Evolutionary conservation across 2,888 invertebrate genomes (phyloP), one percentile per base, ranked within the genome.

Genomic region (Sabatieria punctata): DNA sequence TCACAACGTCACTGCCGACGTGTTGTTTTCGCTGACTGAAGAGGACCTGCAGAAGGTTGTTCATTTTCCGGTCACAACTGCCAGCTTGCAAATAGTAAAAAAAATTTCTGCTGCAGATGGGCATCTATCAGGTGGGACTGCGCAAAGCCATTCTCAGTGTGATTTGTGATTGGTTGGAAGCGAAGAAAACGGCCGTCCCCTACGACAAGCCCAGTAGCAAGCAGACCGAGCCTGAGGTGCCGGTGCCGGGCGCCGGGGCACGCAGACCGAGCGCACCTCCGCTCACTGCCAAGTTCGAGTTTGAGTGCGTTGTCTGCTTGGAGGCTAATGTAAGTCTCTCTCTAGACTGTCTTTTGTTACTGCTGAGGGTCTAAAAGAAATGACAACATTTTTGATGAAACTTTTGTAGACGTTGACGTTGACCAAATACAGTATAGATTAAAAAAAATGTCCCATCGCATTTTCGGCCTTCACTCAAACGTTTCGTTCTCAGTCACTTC

Each of bases 271-370:
- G n/a, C n/a, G n/a, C 67, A 37, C 36, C 39, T 22, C 18, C 25
- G 13, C 35, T 42, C 13, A n/a, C 13, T 8, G 47, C 47, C 8
- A 39, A 36, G 6, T 43, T 48, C 27, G 50, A 51, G 35, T 13
- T 47, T 22, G 66, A 67, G 52, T 67, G 67, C 56, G 62, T 61
- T 33, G 55, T 67, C 37, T 67, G 67, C 48, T 46, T 67, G 51
- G 64, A 65, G 47, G 52, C 48, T 35, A 45, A 49, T 57, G 67
- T 66, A 51, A 51, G 58, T 51, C 2, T n/a, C 3, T 45, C n/a
- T n/a, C n/a, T n/a, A n/a, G n/a, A n/a, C n/a, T n/a, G n/a, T n/a
- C n/a, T n/a, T n/a, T n/a, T n/a, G n/a, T n/a, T n/a, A n/a, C n/a
- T n/a, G n/a, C n/a, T n/a, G n/a, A n/a, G n/a, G n/a, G n/a, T n/a